A percentile compares a stretch with the other conserved stretches of the same genome.
Conservation (phyloP, 2,113 vertebrate genomes). For the Ceuthmochares aereus region DNA sequence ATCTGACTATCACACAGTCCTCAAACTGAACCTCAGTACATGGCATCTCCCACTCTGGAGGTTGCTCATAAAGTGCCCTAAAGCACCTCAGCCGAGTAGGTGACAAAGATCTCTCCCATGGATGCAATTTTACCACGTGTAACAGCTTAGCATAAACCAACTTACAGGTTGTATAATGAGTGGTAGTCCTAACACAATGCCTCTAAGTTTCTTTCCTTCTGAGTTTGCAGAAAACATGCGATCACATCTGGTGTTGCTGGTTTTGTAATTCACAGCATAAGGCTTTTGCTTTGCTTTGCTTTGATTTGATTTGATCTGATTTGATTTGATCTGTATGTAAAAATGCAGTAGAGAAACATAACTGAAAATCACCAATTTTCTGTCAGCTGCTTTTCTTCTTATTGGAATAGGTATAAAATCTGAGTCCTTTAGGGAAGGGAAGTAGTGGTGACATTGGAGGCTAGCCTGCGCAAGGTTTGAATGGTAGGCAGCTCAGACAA, state of each 20-base stretch:
- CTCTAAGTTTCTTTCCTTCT: not conserved
- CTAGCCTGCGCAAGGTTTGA: not conserved
- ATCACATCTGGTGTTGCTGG: not conserved
- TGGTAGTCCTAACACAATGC: not conserved
- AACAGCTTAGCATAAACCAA: not conserved
- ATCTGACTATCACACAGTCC: not conserved
- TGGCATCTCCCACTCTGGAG: not conserved
- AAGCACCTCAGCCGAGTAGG: not conserved
- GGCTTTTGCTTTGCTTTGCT: not conserved
- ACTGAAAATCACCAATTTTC: not conserved
- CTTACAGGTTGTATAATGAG: not conserved
- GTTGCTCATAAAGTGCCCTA: not conserved
- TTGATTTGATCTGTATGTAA: not conserved
- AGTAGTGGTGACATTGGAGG: not conserved
- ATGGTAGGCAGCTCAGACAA: not conserved
- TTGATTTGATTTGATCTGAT: not conserved
- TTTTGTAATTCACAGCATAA: not conserved
- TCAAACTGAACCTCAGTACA: not conserved
- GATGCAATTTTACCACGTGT: not conserved
- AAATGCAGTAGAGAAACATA: not conserved
- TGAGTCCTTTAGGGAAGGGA: not conserved
- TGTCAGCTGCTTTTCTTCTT: not conserved
- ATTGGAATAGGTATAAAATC: not conserved
- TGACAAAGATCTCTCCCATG: not conserved
- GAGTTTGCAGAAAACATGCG: not conserved